Conservation (phyloP, 2,113 vertebrate species). For the Peromyscus leucopus region DNA sequence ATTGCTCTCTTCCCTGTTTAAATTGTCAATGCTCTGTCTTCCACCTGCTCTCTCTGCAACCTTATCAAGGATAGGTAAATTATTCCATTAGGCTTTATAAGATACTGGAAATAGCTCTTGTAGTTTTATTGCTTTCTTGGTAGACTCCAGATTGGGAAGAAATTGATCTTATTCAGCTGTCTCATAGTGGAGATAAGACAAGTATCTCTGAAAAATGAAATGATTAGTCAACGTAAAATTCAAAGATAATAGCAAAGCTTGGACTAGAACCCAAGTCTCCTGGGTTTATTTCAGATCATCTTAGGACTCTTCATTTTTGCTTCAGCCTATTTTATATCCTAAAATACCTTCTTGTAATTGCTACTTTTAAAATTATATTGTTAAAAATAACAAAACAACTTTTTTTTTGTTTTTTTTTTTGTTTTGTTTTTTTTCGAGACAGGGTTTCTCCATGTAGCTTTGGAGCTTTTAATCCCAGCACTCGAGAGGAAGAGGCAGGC, state of each 20-base stretch:
- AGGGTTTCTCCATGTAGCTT: too few relatives aligned
- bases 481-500: too few relatives aligned
- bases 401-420: too few relatives aligned
- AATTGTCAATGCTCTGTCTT: constrained; percentile 35
- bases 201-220: constrained; percentile 64
- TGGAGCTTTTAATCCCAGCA: too few relatives aligned
- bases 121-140: constrained; percentile 72
- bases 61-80: constrained; percentile 67
- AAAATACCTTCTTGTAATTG: constrained; percentile 9
- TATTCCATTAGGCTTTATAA: constrained; percentile 77
- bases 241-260: constrained; percentile 55
- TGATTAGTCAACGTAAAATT: constrained; percentile 65
- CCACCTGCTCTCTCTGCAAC: constrained; percentile 41
- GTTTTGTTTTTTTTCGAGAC: too few relatives aligned
- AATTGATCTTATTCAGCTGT: constrained; percentile 65
- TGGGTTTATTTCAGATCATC: constrained; percentile 48
- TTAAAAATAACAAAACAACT: constrained; percentile 39
- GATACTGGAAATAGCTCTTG: constrained; percentile 68
- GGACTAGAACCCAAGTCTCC: constrained; percentile 24
- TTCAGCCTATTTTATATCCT: constrained; percentile 42
- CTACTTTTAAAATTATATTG: constrained; percentile 12
- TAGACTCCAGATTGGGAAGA: constrained; percentile 63
- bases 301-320: constrained; percentile 48
- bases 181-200: constrained; percentile 57
- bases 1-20: constrained; percentile 46